phyloP scores from a whole-genome alignment of 2,113 vertebrate species.

The Heterocephalus glaber region DNA sequence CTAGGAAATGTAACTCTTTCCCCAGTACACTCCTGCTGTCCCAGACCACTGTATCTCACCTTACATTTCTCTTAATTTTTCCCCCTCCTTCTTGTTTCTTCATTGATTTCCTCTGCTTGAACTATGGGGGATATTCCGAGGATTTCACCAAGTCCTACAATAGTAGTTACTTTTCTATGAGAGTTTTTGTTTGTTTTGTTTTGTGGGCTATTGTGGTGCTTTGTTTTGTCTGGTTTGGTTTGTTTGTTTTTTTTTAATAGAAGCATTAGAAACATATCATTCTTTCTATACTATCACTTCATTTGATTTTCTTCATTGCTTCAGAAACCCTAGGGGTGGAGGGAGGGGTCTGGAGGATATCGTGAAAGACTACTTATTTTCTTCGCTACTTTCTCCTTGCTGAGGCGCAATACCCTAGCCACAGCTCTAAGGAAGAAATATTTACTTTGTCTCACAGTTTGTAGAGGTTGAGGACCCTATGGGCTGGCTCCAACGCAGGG shows the following conservation, averaged over 20 bases:
- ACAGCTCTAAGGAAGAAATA: not conserved
- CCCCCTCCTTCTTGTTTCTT: not conserved
- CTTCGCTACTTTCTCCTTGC: not conserved
- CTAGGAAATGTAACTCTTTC: not conserved
- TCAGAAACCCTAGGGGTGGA: not conserved
- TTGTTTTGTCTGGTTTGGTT: not conserved
- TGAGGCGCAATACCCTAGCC: not conserved
- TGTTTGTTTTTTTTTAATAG: not conserved
- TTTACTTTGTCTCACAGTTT: not conserved
- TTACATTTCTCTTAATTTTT: not conserved
- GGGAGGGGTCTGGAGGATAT: not conserved
- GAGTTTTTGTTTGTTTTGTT: not conserved
- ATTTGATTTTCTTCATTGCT: not conserved
- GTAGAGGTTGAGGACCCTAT: not conserved
- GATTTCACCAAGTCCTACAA: not conserved
- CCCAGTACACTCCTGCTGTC: not conserved
- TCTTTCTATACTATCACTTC: not conserved
- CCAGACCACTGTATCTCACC: not conserved
- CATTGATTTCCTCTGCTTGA: not conserved
- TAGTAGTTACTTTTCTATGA: not conserved
- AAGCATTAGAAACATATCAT: not conserved
- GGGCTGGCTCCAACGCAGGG: not conserved
- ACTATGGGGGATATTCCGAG: accelerated
- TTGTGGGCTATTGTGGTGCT: too few species aligned
- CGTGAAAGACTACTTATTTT: not conserved